Evolutionary conservation across 2,113 vertebrate genomes (phyloP).

Genomic region (Semnopithecus entellus): DNA sequence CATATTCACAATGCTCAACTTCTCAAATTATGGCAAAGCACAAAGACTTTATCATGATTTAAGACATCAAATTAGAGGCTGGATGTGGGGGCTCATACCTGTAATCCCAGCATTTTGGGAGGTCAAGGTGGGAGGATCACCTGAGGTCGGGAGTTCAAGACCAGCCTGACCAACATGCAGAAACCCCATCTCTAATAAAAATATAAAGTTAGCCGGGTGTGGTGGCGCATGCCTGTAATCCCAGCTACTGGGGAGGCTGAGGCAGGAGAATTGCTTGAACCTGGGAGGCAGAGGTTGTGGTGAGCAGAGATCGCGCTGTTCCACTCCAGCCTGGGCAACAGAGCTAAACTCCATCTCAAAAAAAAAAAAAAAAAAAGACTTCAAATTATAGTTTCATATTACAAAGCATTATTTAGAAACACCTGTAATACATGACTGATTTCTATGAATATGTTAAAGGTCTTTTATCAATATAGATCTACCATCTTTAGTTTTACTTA

Average conservation of each 20-base stretch:
- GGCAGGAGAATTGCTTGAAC: too few species aligned
- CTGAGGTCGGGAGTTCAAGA: too few species aligned
- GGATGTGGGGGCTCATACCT: background rate
- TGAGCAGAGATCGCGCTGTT: too few species aligned
- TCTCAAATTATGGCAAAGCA: constrained; percentile 9
- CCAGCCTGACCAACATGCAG: too few species aligned
- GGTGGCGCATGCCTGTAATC: too few species aligned
- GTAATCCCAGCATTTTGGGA: background rate
- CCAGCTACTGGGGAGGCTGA: too few species aligned
- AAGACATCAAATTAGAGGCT: constrained; percentile 7
- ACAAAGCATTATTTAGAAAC: constrained; percentile 45
- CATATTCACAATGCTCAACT: constrained; percentile 22
- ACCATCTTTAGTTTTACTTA: constrained; percentile 29
- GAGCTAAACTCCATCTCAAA: too few species aligned
- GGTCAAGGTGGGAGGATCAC: too few species aligned
- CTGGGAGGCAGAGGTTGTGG: too few species aligned
- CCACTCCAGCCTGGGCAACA: too few species aligned
- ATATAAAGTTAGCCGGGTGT: too few species aligned
- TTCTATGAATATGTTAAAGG: constrained; percentile 17
- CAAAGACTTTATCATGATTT: constrained; percentile 8
- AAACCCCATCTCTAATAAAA: too few species aligned
- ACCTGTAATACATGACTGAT: background rate
- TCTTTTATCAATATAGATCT: background rate
- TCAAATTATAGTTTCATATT: background rate
- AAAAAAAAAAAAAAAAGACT: background rate